These are phyloP conservation scores for Dusona sp. DNA, from an alignment of 2,888 invertebrate species.

Conservation along the genomic window DNA sequence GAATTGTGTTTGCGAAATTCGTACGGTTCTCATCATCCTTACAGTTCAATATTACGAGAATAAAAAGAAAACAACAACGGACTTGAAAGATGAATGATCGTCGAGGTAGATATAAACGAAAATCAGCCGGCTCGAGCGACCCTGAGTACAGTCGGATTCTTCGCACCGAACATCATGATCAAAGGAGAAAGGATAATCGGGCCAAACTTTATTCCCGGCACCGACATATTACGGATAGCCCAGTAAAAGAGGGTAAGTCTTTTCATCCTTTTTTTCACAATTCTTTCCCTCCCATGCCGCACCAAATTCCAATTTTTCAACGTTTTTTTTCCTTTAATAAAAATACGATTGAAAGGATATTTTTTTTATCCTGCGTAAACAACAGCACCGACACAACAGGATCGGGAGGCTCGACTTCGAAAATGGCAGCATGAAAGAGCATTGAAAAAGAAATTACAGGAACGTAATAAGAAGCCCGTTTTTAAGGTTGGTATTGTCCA, in stretches of 20 bases:
- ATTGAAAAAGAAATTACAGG: conserved; percentile 70
- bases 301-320: not conserved
- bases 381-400: conserved; percentile 6
- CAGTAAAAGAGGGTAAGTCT: conserved; percentile 44
- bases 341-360: too few relatives aligned
- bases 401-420: conserved; percentile 65
- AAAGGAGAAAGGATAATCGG: conserved; percentile 61
- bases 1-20: too few relatives aligned
- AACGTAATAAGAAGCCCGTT: conserved; percentile 74
- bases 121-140: conserved; percentile 10
- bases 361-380: not conserved
- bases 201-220: too few relatives aligned
- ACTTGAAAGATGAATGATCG: too few relatives aligned
- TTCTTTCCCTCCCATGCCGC: not conserved
- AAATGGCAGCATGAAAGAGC: conserved; percentile 77
- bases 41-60: not conserved
- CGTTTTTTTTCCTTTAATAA: not conserved
- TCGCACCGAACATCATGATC: conserved; percentile 56
- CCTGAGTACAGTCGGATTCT: conserved; percentile 44
- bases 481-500: conserved; percentile 80
- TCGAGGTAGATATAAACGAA: too few relatives aligned
- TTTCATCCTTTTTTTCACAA: not conserved
- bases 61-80: not conserved
- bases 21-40: too few relatives aligned
- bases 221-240: conserved; percentile 22